Base-by-base conservation (phyloP, 2,113 vertebrate genomes). In the Sturnira hondurensis region DNA sequence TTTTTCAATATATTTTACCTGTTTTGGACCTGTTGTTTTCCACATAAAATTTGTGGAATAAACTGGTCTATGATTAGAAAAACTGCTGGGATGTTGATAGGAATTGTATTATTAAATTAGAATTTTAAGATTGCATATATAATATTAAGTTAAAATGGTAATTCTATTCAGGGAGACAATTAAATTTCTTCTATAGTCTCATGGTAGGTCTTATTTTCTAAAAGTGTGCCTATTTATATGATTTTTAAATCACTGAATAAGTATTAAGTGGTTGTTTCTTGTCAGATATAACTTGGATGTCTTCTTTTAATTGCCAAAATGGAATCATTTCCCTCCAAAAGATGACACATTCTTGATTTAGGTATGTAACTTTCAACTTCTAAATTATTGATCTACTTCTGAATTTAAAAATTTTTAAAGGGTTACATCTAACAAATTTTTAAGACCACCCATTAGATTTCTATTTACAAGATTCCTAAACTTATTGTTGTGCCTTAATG, bases 401-500 rank as follows among this genome's bases (percentile, higher is more conserved):
- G 4, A 85, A 82, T 77, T 90, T 96, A 68, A 94, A 86, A 43
- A 13, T 19, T 45, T 74, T 85, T 85, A 33, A 96, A 81, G 16
- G 3, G 36, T 85, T 93, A 80, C 24, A 84, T 88, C 7, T 50
- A 38, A 54, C 86, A 78, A 78, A n/a, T 73, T 89, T 87, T 73
- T 63, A 88, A 87, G 47, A 84, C n/a, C 20, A 77, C 24, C 41
- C 73, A 63, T 71, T 91, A 77, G 28, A 67, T 73, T 87, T 88
- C 36, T 86, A 14, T 92, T 74, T 78, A 65, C 20, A 91, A 65
- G 43, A 52, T 10, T 89, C 33, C 50, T 54, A 74, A 95, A 89
- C 61, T 19, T 93, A 81, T 81, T 71, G 22, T 95, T 93, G 82
- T 93, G 16, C n/a, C 70, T 95, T 83, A 86, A 89, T 20, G 47